A percentile compares a stretch with the other conserved stretches of the same genome.
phyloP scores from a whole-genome alignment of 2,888 invertebrate genomes.

The Deroplatys truncata region DNA sequence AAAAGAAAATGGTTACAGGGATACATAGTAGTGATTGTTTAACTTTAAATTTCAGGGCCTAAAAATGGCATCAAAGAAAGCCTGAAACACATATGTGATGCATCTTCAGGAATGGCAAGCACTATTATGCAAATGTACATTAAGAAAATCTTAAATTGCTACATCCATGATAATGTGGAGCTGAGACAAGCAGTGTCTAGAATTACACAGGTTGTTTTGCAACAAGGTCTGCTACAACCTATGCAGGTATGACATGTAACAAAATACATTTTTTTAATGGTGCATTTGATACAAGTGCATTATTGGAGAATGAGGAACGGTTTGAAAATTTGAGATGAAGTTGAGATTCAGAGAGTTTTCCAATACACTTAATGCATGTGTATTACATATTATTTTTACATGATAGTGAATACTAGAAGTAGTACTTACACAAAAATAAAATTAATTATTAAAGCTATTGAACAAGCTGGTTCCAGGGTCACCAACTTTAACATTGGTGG shows the following conservation, averaged over 20 bases:
- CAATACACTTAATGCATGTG: no score
- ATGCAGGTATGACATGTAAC: neutral
- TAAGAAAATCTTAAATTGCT: constrained; percentile 51
- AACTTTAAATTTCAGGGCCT: neutral
- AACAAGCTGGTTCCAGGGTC: no score
- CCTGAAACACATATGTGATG: constrained; percentile 59
- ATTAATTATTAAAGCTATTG: no score
- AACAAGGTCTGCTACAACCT: constrained; percentile 57
- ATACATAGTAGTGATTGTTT: neutral
- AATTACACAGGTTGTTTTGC: constrained; percentile 52
- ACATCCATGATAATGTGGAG: constrained; percentile 46
- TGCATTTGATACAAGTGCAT: no score
- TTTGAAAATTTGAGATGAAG: no score
- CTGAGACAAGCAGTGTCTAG: constrained; percentile 51
- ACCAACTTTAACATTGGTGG: no score
- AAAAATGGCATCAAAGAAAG: constrained; percentile 43
- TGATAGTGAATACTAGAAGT: no score
- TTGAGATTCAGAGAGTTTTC: no score
- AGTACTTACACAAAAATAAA: no score
- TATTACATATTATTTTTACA: no score
- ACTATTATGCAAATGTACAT: constrained; percentile 57
- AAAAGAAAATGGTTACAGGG: neutral
- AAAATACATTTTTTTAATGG: no score
- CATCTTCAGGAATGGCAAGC: constrained; percentile 56
- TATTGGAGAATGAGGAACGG: no score